Evolutionary conservation across 2,113 vertebrate species (phyloP).

Genomic region (Capricornis sumatraensis): DNA sequence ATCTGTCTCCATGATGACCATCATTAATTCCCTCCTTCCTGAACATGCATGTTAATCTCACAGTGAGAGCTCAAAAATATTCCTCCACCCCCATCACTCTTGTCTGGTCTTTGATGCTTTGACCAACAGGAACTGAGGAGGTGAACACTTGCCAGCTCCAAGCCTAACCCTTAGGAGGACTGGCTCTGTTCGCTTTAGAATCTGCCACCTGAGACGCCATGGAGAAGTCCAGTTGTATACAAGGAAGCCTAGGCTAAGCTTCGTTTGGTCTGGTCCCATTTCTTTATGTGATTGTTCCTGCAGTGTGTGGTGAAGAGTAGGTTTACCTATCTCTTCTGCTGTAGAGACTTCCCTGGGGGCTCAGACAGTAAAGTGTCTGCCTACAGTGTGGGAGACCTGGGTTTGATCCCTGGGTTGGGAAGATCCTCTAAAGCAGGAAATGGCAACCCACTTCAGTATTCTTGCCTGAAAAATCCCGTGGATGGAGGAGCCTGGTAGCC

Average conservation of each 20-base stretch:
- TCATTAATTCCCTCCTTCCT: not conserved
- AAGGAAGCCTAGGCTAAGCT: not conserved
- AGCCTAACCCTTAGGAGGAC: not conserved
- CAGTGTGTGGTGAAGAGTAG: not conserved
- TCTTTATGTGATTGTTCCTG: not conserved
- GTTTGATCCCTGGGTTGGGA: too few species aligned
- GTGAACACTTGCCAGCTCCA: not conserved
- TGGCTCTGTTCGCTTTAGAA: not conserved
- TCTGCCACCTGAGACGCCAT: not conserved
- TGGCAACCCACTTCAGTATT: too few species aligned
- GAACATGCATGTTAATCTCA: not conserved
- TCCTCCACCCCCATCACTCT: not conserved
- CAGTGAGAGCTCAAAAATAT: not conserved
- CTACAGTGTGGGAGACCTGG: not conserved
- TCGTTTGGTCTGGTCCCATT: not conserved
- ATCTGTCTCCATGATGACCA: not conserved
- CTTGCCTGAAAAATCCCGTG: not conserved
- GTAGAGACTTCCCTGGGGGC: not conserved
- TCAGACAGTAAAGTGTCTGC: too few species aligned
- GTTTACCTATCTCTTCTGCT: not conserved
- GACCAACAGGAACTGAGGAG: not conserved
- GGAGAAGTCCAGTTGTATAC: not conserved
- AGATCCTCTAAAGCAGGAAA: too few species aligned
- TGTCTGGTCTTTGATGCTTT: not conserved
- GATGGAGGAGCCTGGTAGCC: not conserved